Conservation (phyloP, 2,888 invertebrate genomes). For the Eupelmus urozonus region DNA sequence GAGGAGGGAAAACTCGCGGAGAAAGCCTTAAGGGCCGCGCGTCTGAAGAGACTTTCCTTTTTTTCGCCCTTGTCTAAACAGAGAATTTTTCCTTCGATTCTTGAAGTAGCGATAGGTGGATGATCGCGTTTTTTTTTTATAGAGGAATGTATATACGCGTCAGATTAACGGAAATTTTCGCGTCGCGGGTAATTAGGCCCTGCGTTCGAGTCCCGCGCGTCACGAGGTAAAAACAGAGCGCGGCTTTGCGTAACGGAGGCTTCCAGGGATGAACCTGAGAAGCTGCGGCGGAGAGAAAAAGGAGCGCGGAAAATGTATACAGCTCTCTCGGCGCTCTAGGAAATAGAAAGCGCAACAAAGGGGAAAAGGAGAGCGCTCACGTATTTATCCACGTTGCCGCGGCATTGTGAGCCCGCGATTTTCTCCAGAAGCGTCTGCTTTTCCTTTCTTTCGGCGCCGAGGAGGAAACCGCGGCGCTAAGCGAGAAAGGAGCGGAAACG, state of each 20-base stretch:
- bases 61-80: too few relatives aligned
- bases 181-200: too few relatives aligned
- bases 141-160: too few relatives aligned
- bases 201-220: too few relatives aligned
- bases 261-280: conserved; percentile 5
- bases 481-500: conserved; percentile 51
- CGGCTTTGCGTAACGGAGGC: not conserved
- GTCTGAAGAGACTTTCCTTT: too few relatives aligned
- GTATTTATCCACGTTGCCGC: conserved; percentile 63
- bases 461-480: conserved; percentile 22
- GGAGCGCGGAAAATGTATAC: conserved; percentile 1
- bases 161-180: too few relatives aligned
- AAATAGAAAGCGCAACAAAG: conserved; percentile 57
- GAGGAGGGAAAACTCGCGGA: conserved; percentile 15
- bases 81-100: too few relatives aligned
- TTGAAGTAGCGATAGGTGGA: too few relatives aligned
- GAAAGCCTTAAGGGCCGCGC: too few relatives aligned
- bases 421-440: conserved; percentile 26
- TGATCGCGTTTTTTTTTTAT: too few relatives aligned
- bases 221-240: too few relatives aligned
- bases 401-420: conserved; percentile 6
- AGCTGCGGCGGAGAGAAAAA: conserved; percentile 32
- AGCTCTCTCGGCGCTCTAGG: conserved; percentile 11
- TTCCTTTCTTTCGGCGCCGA: conserved; percentile 23
- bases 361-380: conserved; percentile 41